phyloP scores from a whole-genome alignment of 2,888 invertebrate species.

The Drosophila quinaria region DNA sequence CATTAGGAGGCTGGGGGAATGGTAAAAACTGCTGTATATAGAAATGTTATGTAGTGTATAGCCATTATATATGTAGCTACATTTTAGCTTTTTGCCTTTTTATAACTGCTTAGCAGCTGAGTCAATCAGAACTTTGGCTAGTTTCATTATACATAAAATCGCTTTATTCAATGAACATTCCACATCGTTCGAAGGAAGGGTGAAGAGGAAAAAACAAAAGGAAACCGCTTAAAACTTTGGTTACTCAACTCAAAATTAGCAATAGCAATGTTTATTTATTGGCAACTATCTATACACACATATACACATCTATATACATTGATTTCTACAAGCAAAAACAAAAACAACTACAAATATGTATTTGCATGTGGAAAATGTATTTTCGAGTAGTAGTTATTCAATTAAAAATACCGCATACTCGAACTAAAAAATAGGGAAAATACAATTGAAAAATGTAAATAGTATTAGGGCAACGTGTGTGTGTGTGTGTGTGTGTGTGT shows the following conservation, averaged over 20 bases:
- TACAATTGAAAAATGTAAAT: slow-evolving; percentile 62
- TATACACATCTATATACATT: no score
- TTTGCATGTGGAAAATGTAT: slow-evolving; percentile 29
- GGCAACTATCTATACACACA: neutral
- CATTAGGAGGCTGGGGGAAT: slow-evolving; percentile 4
- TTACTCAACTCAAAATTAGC: slow-evolving; percentile 47
- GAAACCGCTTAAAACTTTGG: slow-evolving; percentile 22
- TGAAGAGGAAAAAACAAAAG: neutral
- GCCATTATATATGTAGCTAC: slow-evolving; percentile 20
- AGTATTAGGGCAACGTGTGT: slow-evolving; percentile 47
- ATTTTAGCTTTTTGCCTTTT: slow-evolving; percentile 28
- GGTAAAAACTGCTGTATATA: neutral
- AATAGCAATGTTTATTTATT: slow-evolving; percentile 44
- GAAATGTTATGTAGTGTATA: slow-evolving; percentile 37
- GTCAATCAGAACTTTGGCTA: slow-evolving; percentile 71
- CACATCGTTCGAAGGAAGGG: slow-evolving; percentile 6
- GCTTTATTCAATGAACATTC: slow-evolving; percentile 58
- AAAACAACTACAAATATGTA: slow-evolving; percentile 14
- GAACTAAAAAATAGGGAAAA: slow-evolving; percentile 22
- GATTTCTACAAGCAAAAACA: slow-evolving; percentile 28
- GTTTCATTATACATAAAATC: slow-evolving; percentile 63
- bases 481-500: slow-evolving; percentile 29
- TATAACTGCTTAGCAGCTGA: slow-evolving; percentile 56
- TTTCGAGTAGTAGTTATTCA: slow-evolving; percentile 69
- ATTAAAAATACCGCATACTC: slow-evolving; percentile 64